Evolutionary conservation across 2,888 invertebrate genomes (phyloP), one percentile per base, ranked within the genome.

Genomic region (Achlya flavicornis): DNA sequence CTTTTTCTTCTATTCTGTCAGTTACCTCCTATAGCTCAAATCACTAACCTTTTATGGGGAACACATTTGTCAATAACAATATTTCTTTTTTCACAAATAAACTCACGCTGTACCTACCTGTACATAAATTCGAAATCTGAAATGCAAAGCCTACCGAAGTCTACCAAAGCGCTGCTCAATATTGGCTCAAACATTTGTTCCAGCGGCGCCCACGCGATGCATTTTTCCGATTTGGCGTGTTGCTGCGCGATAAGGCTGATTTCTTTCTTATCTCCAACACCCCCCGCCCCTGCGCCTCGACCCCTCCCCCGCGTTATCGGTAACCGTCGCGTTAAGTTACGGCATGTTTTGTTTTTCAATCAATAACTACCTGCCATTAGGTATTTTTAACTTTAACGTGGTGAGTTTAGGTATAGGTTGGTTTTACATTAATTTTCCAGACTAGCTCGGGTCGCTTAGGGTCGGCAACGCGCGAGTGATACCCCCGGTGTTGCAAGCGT

Each of bases 161-260:
- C 12, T 43, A 43, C 12, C 5, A 14, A 4, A 14, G 43, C 46
- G 64, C 77, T 53, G 1, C 19, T 53, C 61, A 61, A 46, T 35
- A 62, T 66, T 62, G 61, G 19, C 33, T n/a, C 67, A 38, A 63
- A 63, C 59, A 43, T 53, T 26, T 60, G 48, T 58, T 53, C 77
- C 75, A 75, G 77, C 64, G 60, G 60, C 66, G 69, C 84, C 82
- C 82, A 81, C 81, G 80, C 78, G 70, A 57, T 81, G 82, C 83
- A 86, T 79, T 87, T 86, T 85, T 80, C 75, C 83, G 81, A 88
- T 88, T 88, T 85, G 83, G 84, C 85, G 79, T 83, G 81, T 75
- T 77, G 78, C 75, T 68, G 65, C 63, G 81, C 83, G 90, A 90
- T 91, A 91, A 88, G 81, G 74, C 60, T 79, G 81, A 80, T 85